A percentile compares a stretch with the other conserved stretches of the same genome.
These are phyloP conservation scores for Callospermophilus lateralis DNA, from an alignment of 2,113 vertebrate genomes.

Conservation along the genomic window DNA sequence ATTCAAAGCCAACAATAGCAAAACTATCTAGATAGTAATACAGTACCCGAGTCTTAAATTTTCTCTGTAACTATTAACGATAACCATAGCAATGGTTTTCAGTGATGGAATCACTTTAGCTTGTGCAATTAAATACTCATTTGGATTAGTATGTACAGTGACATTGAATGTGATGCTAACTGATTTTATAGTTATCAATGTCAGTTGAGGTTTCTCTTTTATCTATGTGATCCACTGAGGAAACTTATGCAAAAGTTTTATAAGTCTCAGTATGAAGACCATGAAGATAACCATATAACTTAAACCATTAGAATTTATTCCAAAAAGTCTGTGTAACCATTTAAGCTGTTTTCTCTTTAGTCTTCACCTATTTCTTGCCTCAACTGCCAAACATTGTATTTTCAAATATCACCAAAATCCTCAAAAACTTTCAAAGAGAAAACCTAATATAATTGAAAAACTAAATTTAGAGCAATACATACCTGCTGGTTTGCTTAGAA, in stretches of 20 bases:
- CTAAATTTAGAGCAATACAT: constrained; percentile 85
- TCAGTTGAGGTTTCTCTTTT: constrained; percentile 50
- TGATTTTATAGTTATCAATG: constrained; percentile 67
- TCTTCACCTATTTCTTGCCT: constrained; percentile 49
- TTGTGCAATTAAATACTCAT: constrained; percentile 76
- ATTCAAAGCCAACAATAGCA: constrained; percentile 85
- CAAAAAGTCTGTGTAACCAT: constrained; percentile 70
- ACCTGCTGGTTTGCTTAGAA: constrained; percentile 86
- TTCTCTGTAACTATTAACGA: constrained; percentile 87
- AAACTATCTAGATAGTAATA: constrained; percentile 87
- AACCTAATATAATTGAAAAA: constrained; percentile 66
- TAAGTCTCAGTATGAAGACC: constrained; percentile 72
- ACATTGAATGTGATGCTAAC: constrained; percentile 67
- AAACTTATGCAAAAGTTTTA: constrained; percentile 82
- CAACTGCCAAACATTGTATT: constrained; percentile 1
- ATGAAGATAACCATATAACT: constrained; percentile 76
- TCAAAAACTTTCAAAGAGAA: constrained; percentile 71
- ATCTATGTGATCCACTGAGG: constrained; percentile 44
- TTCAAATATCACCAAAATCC: constrained; percentile 71
- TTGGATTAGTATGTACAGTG: constrained; percentile 64
- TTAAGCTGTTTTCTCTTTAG: constrained; percentile 44
- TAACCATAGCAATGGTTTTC: constrained; percentile 85
- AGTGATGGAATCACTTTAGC: constrained; percentile 80
- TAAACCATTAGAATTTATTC: constrained; percentile 60
- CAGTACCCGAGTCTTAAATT: constrained; percentile 86